Conservation (phyloP, 2,797 vertebrate species). For the Odontamblyopus rebecca region DNA sequence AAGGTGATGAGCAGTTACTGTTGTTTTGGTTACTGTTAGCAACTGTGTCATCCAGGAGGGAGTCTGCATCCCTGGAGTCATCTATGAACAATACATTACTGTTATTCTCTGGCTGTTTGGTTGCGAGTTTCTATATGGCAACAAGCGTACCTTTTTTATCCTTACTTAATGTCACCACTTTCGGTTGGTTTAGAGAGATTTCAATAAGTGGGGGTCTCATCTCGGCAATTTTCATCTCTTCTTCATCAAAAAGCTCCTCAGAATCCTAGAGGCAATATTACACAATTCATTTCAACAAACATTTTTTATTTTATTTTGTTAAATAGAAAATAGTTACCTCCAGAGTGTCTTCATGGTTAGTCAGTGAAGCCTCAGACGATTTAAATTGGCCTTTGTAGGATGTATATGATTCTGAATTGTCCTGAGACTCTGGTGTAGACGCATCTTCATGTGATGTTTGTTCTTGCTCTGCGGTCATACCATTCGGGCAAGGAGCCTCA, state of each 20-base stretch:
- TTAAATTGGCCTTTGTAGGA: constrained; percentile 77
- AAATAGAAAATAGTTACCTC: constrained; percentile 76
- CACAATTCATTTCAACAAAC: background rate
- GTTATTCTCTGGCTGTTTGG: background rate
- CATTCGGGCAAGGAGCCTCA: constrained; percentile 80
- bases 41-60: constrained; percentile 91
- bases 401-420: constrained; percentile 67
- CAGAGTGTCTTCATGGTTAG: constrained; percentile 87
- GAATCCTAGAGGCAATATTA: constrained; percentile 79
- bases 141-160: constrained; percentile 89
- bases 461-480: constrained; percentile 74
- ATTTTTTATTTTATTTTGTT: background rate
- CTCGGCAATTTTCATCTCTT: constrained; percentile 98
- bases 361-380: constrained; percentile 76
- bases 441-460: constrained; percentile 65
- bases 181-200: constrained; percentile 96
- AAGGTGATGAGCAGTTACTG: constrained; percentile 98
- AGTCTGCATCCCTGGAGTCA: constrained; percentile 89
- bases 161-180: constrained; percentile 93
- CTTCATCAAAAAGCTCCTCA: constrained; percentile 96
- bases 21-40: constrained; percentile 99
- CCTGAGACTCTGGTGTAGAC: constrained; percentile 42
- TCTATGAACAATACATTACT: constrained; percentile 68
- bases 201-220: constrained; percentile 96
- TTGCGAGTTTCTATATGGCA: background rate